Percentiles rank a stretch among this genome's conserved stretches.
Conservation (phyloP, 2,113 vertebrate genomes). For the Scopus umbretta region DNA sequence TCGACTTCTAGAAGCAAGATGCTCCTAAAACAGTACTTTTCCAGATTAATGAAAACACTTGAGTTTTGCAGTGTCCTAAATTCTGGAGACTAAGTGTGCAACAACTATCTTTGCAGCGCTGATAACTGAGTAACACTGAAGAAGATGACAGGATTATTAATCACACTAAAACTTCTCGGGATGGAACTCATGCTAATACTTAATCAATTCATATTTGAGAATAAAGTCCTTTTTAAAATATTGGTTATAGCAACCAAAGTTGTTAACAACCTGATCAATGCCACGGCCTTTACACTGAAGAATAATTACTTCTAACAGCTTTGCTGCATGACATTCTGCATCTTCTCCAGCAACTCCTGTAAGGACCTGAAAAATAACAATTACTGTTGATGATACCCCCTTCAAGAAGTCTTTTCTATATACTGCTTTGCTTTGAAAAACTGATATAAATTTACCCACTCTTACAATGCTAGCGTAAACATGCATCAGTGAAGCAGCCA, state of each 20-base stretch:
- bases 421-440: background rate
- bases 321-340: constrained; percentile 96
- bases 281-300: constrained; percentile 98
- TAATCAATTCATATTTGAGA: background rate
- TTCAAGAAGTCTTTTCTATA: background rate
- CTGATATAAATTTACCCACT: background rate
- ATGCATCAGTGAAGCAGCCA: background rate
- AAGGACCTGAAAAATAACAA: constrained; percentile 79
- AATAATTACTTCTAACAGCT: constrained; percentile 94
- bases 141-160: background rate
- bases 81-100: background rate
- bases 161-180: accelerated
- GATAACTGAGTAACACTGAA: background rate
- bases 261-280: constrained; percentile 89
- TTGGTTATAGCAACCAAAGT: background rate
- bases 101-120: background rate
- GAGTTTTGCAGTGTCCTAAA: background rate
- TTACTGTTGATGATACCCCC: background rate
- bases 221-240: background rate
- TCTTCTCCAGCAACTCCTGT: constrained; percentile 98
- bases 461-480: background rate
- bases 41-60: background rate
- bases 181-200: background rate
- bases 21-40: background rate
- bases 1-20: background rate